These are phyloP conservation scores for Ichneumoninae sp. DNA, from an alignment of 2,888 invertebrate species.

Conservation along the genomic window DNA sequence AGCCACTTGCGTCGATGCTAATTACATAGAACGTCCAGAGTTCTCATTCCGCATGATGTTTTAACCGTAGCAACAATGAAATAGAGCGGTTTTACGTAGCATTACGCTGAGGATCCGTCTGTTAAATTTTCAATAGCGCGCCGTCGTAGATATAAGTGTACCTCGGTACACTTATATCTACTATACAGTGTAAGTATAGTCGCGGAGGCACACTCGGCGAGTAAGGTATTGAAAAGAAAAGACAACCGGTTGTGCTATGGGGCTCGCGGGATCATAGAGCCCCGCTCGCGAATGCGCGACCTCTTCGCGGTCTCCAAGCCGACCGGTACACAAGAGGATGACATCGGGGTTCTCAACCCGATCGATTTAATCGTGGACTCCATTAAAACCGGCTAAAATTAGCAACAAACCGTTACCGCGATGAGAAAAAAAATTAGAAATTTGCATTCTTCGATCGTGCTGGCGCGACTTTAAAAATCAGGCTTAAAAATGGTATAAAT, in stretches of 20 bases:
- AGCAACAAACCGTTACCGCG: not conserved
- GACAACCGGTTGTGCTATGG: constrained; percentile 82
- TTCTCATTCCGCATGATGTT: not conserved
- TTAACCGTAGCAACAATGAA: not conserved
- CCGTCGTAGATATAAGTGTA: not conserved
- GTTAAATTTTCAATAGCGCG: not conserved
- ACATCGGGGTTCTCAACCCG: constrained; percentile 60
- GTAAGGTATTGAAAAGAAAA: constrained; percentile 78
- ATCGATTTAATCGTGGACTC: constrained; percentile 9
- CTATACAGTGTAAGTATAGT: not conserved
- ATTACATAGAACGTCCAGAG: not conserved
- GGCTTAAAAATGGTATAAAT: not conserved
- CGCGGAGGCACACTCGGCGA: constrained; percentile 40
- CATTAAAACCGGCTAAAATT: not conserved
- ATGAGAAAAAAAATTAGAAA: not conserved
- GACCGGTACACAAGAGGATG: constrained; percentile 44
- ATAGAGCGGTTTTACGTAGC: not conserved
- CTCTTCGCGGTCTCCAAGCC: constrained; percentile 73
- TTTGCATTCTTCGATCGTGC: not conserved
- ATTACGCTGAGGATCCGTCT: not conserved
- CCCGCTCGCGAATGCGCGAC: constrained; percentile 80
- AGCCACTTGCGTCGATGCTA: no score
- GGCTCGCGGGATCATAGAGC: constrained; percentile 80
- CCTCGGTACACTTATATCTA: not conserved
- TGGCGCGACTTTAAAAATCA: not conserved